Evolutionary conservation across 1,140 invertebrate species (phyloP).

Genomic region (Chironomus striatipennis): DNA sequence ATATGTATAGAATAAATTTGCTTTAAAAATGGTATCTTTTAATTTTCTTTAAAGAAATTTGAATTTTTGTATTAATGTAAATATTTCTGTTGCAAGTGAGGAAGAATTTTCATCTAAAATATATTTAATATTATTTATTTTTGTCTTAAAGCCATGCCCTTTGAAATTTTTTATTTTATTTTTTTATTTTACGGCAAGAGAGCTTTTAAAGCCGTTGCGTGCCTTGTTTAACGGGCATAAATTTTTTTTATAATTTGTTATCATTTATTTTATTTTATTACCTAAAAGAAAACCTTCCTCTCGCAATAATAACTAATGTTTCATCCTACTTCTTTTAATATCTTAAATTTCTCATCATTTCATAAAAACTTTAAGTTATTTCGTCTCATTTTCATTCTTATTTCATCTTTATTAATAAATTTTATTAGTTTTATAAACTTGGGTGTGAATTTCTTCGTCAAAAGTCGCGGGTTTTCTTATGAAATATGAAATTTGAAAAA

Average conservation of each 20-base stretch:
- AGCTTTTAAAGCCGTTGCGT: background rate
- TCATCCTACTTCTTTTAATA: too few species aligned
- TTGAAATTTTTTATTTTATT: background rate
- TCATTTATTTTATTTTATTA: background rate
- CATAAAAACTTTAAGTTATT: too few species aligned
- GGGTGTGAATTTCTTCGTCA: too few species aligned
- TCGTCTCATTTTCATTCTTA: too few species aligned
- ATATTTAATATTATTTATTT: background rate
- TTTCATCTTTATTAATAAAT: too few species aligned
- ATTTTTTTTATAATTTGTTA: background rate
- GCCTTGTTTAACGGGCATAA: background rate
- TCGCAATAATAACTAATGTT: too few species aligned
- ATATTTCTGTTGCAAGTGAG: background rate
- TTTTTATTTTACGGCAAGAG: background rate
- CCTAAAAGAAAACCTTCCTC: background rate
- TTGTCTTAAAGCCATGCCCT: conserved; percentile 7
- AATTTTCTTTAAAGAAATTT: background rate
- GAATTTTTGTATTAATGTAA: conserved; percentile 10
- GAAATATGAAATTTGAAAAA: too few species aligned
- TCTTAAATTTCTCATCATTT: too few species aligned
- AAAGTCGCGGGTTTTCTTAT: too few species aligned
- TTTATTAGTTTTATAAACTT: too few species aligned
- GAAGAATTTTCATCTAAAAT: conserved; percentile 4
- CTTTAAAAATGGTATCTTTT: background rate
- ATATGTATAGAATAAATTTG: background rate